Base-by-base conservation (phyloP, 1,140 invertebrate genomes). In the Acromyrmex charruanus region DNA sequence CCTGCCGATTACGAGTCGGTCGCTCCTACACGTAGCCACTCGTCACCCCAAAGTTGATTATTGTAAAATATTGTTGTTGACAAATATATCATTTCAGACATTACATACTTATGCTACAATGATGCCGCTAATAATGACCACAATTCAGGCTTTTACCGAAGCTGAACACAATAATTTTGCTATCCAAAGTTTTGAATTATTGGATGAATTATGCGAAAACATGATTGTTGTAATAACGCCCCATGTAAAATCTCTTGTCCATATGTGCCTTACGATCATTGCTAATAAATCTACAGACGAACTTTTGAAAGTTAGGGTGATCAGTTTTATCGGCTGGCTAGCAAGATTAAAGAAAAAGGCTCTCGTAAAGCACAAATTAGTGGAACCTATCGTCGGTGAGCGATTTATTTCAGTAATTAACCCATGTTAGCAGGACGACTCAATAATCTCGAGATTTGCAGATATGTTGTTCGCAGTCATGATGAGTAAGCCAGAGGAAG, bases 191-290 rank as follows among this genome's bases (percentile, higher is more conserved):
- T 96, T 98, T 87, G 97, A 98, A 91, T 94, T 98, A 16, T 95
- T 98, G 80, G 97, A 98, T 92, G 97, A 97, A 87, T 94, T 98
- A 68, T 95, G 97, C 53, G 97, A 98, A 89, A 96, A 96, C 92
- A 96, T 97, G 84, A 95, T 97, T 10, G 90, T 93, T 87, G 96
- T 97, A 61, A 93, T 98, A 85, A 95, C 96, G 2, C 97, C 97
- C 21, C 96, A 97, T 92, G 93, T 98, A 0, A 97, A 97, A 94
- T 89, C 94, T 21, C 93, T 98, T 3, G 92, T 98, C 6, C 96
- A 97, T 35, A 96, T 98, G 90, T 98, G 97, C 93, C 92, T 98
- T 49, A 94, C 96, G 85, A 96, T 98, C 10, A 96, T 96, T 31
- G 95, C 93, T 63, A 96, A 97, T 71, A 95, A 93, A 75, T 92